Evolutionary conservation across 2,113 vertebrate species (phyloP), one percentile per base, ranked within the genome.

Genomic region (Penelope pileata): DNA sequence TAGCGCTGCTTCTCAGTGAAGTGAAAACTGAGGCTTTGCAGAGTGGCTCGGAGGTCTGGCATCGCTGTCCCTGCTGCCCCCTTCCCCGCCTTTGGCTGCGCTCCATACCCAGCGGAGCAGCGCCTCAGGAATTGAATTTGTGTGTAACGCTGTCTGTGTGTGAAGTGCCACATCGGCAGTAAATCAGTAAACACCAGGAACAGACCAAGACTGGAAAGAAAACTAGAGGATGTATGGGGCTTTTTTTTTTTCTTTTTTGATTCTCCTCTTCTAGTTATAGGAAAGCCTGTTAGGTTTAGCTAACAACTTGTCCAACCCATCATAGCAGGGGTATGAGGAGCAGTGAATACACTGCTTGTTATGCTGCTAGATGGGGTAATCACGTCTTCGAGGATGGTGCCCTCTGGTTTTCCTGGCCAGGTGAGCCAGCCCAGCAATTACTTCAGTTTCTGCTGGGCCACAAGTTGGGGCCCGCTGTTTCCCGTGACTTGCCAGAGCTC

Each of bases 151-250:
- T 74, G 85, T 56, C 34, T 56, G 22, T 81, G 43, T 88, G 72
- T 51, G 30, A 93, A 78, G 83, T 86, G 64, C 48, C n/a, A 84
- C 53, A 10, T 13, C 81, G 26, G 36, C 64, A 87, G 54, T 94
- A 90, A 94, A 77, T 94, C 66, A 86, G 60, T 92, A 89, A 93
- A 75, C 93, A 88, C 12, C 38, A 72, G 42, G 51, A 40, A 80
- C 79, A 81, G 64, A 21, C 14, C 40, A 73, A 78, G 32, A 32
- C 3, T 77, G 51, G 38, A 64, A 56, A 78, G 68, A 80, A 73
- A 77, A 67, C 27, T 43, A 82, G 23, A 17, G 32, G 5, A 38
- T 70, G 6, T 38, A 3, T 90, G 23, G 32, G 32, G 17, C 30
- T 8, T 51, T 60, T 34, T 56, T 92, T 77, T 90, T 63, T 7